Evolutionary conservation across 2,113 vertebrate genomes (phyloP).

Genomic region (Atherinomorus stipes): DNA sequence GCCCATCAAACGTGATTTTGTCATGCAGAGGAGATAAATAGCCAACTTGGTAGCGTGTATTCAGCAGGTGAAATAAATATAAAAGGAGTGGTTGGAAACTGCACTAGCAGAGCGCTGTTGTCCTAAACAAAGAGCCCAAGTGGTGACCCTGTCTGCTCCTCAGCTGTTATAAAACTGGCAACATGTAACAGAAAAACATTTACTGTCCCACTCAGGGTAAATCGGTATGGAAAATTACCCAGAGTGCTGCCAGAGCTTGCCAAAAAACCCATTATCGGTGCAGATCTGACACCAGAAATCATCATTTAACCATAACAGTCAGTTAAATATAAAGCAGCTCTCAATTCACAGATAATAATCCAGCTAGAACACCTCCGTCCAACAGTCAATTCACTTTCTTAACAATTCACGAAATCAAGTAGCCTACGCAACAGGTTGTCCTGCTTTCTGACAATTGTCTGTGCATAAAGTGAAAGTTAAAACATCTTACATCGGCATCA

Average conservation of each 20-base stretch:
- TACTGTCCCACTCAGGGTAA: conserved; percentile 16
- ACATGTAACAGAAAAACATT: conserved; percentile 17
- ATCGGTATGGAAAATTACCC: not conserved
- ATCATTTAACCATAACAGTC: too few relatives aligned
- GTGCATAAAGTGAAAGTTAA: conserved; percentile 40
- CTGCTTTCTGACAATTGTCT: not conserved
- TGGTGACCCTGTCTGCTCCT: conserved; percentile 15
- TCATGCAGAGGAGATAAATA: not conserved
- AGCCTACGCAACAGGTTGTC: conserved; percentile 58
- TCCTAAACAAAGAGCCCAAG: not conserved
- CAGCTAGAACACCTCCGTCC: not conserved
- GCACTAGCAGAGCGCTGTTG: not conserved
- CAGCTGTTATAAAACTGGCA: conserved; percentile 39
- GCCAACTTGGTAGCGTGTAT: not conserved
- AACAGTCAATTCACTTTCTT: conserved; percentile 13
- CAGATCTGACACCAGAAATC: not conserved
- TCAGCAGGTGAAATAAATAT: not conserved
- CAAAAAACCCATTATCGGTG: not conserved
- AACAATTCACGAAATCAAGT: not conserved
- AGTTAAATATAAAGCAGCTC: not conserved
- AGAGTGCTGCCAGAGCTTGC: not conserved
- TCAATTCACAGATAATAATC: not conserved
- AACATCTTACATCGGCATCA: conserved; percentile 84
- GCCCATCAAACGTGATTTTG: not conserved
- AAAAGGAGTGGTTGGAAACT: not conserved